Evolutionary conservation across 2,797 vertebrate species (phyloP), one percentile per base, ranked within the genome.

Genomic region (Sciurus carolinensis): DNA sequence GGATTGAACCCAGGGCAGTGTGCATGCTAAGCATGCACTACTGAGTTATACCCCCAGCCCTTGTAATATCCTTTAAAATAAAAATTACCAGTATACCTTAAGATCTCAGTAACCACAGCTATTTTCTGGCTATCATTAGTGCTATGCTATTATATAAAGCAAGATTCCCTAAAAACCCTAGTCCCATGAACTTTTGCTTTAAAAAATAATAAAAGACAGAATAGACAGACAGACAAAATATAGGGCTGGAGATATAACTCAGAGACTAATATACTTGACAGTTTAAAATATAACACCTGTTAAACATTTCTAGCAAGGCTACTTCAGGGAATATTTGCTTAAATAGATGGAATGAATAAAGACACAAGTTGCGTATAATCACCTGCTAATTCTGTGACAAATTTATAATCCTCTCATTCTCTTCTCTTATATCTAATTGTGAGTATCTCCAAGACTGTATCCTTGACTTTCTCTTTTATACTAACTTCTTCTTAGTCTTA

Each of bases 81-180:
- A 72, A 59, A 69, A 96, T 50, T 57, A 57, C 18, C 73, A 50
- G 69, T 83, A 57, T 85, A 93, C 89, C 28, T 39, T 87, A 91
- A 92, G 67, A 69, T 83, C 64, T 92, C 72, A 95, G 47, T 87
- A 93, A 88, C 14, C 17, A 90, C 30, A 91, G 50, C 54, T 82
- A 76, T 80, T 62, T 80, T 44, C 33, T 87, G 33, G 22, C 28
- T 83, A 90, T 54, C 22, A 91, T 94, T 92, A 95, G 72, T 92
- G 50, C 5, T 62, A 5, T n/a, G 52, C 54, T 87, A 13, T 80
- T 92, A 76, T 44, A 33, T 85, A 79, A 36, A 91, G 11, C 39
- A 94, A 88, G 42, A 91, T 67, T 76, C 67, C 54, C 54, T 87
- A 69, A 92, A 96, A 79, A 69, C 33, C 39, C 42, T 84, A 92